Conservation (phyloP, 1,140 invertebrate species). For the Chrysopa pallens region DNA sequence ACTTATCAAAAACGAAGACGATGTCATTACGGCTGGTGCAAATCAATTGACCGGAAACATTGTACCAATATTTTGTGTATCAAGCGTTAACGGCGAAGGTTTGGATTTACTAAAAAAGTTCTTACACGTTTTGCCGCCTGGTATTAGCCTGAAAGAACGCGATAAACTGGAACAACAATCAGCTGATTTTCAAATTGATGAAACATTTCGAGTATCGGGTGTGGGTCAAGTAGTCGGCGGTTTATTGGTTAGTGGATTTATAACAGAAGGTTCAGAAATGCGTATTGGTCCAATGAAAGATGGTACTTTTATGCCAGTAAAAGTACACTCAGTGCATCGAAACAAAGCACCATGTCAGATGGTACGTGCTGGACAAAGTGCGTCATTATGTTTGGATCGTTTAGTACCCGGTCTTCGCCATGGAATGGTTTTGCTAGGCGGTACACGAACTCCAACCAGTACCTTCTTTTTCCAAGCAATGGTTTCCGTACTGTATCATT, state of each 20-base stretch:
- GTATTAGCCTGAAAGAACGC: conserved; percentile 44
- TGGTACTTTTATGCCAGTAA: conserved; percentile 63
- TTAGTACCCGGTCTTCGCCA: conserved; percentile 44
- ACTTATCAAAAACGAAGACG: conserved; percentile 45
- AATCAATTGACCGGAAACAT: conserved; percentile 41
- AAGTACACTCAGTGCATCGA: conserved; percentile 70
- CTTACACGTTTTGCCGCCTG: conserved; percentile 52
- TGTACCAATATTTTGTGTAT: conserved; percentile 84
- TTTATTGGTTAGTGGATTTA: conserved; percentile 63
- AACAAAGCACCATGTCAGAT: conserved; percentile 76
- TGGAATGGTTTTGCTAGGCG: conserved; percentile 60
- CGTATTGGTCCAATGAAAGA: conserved; percentile 60
- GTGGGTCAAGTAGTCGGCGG: conserved; percentile 78
- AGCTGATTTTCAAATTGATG: conserved; percentile 82
- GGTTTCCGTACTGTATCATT: conserved; percentile 70
- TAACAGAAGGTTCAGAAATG: conserved; percentile 66
- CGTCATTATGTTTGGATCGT: conserved; percentile 59
- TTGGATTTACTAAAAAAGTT: conserved; percentile 65
- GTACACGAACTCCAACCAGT: conserved; percentile 3
- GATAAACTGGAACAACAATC: conserved; percentile 56
- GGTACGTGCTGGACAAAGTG: conserved; percentile 79
- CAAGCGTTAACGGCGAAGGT: conserved; percentile 81
- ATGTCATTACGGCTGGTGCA: conserved; percentile 47
- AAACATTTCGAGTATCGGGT: conserved; percentile 68
- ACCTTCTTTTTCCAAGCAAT: conserved; percentile 45